These are phyloP conservation scores for Chamaea fasciata DNA, from an alignment of 2,113 vertebrate genomes.

Conservation along the genomic window DNA sequence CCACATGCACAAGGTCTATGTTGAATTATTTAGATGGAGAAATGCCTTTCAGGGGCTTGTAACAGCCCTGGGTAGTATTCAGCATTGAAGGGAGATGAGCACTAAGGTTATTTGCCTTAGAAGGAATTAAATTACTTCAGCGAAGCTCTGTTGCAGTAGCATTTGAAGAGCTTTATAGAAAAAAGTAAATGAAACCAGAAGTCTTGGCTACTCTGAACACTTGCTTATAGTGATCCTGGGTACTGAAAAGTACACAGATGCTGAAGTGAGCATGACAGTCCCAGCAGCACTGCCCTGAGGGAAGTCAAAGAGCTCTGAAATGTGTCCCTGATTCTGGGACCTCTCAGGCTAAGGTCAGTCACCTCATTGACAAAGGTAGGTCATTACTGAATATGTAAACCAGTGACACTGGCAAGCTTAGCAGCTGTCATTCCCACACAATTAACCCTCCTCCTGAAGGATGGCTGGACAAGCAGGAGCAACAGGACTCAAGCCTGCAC, in stretches of 20 bases:
- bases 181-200: neutral
- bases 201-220: neutral
- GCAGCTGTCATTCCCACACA: neutral
- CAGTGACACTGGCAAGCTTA: neutral
- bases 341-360: neutral
- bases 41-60: neutral
- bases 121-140: neutral
- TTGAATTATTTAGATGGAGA: constrained; percentile 21
- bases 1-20: neutral
- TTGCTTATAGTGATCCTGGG: neutral
- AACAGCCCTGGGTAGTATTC: constrained; percentile 13
- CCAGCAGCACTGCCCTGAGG: neutral
- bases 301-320: neutral
- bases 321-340: neutral
- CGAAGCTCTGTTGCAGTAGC: neutral
- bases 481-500: neutral
- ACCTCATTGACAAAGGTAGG: neutral
- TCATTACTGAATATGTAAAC: neutral
- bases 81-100: neutral
- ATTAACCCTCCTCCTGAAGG: neutral
- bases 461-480: neutral
- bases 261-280: neutral
- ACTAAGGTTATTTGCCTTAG: constrained; percentile 3
- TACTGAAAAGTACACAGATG: neutral
- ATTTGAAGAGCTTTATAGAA: neutral